Evolutionary conservation across 2,113 vertebrate genomes (phyloP).

Genomic region (Boulengeromyrus knoepffleri): DNA sequence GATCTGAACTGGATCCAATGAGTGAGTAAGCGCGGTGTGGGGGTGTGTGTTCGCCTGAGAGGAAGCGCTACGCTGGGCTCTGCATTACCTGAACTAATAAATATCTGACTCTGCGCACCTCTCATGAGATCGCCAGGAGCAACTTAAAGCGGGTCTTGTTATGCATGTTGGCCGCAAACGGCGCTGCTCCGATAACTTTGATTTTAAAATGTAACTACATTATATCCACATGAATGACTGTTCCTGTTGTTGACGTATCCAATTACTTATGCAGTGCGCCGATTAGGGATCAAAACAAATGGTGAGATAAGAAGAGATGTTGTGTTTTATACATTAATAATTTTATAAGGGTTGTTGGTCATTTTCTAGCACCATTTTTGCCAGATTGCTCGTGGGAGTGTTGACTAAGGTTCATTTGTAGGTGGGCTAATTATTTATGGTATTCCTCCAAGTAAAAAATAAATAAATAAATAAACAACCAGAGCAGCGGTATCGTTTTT

Average conservation of each 20-base stretch:
- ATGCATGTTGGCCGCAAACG: background rate
- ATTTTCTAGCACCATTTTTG: background rate
- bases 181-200: slow-evolving; percentile 7
- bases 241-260: background rate
- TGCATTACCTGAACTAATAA: slow-evolving; percentile 44
- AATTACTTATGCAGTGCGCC: background rate
- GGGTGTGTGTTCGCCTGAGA: slow-evolving; percentile 19
- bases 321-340: background rate
- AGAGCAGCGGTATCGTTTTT: background rate
- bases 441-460: background rate
- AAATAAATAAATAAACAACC: background rate
- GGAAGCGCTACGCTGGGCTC: slow-evolving; percentile 37
- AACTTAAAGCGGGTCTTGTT: slow-evolving; percentile 5
- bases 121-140: slow-evolving; percentile 22
- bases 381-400: background rate
- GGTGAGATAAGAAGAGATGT: background rate
- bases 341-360: background rate
- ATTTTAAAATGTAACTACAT: background rate
- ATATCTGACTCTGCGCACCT: slow-evolving; percentile 29
- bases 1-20: slow-evolving; percentile 21
- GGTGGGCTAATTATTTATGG: background rate
- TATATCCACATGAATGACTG: background rate
- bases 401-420: background rate
- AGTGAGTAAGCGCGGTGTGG: slow-evolving; percentile 9
- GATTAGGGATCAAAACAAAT: background rate